Evolutionary conservation across 2,888 invertebrate genomes (phyloP), one percentile per base, ranked within the genome.

Genomic region (Eurytoma californica): DNA sequence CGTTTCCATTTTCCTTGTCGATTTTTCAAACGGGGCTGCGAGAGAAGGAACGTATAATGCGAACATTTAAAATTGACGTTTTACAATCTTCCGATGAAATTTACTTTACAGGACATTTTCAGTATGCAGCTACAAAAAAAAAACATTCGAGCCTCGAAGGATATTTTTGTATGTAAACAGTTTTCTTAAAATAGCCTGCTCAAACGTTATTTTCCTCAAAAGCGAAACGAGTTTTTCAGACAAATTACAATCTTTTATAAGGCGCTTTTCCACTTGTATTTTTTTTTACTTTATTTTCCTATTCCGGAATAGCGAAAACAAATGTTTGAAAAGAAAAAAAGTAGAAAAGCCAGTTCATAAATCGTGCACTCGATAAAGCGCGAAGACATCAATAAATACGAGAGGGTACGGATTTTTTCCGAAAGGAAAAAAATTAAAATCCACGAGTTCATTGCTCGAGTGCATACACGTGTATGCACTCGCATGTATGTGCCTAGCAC

Each of bases 51-150:
- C 16, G 65, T 28, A 53, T 58, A 72, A 72, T 53, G 65, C 58
- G 39, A 68, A 18, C 39, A 39, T 77, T 72, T 72, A 77, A 77
- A 77, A 77, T 77, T 77, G 77, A 77, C 72, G 72, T 77, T 77
- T 77, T 30, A n/a, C 77, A 77, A 77, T 72, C 77, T 77, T 53
- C 60, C 53, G 53, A 66, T 72, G 72, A 60, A 77, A 77, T 72
- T 77, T 66, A 39, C 39, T 39, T 39, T 39, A 7, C 9, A 39
- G 39, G 39, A 0, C 9, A 39, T 39, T 39, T 39, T 39, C 39
- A 39, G 39, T n/a, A n/a, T 39, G 39, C 39, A n/a, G 39, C 39
- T 7, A 7, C 39, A 1, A 2, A 9, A 39, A 39, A 39, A 39
- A 39, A 39, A 39, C 7, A 39, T 9, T 39, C 39, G 7, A 39